Base-by-base conservation (phyloP, 2,888 invertebrate genomes). In the Argyresthia albistria region DNA sequence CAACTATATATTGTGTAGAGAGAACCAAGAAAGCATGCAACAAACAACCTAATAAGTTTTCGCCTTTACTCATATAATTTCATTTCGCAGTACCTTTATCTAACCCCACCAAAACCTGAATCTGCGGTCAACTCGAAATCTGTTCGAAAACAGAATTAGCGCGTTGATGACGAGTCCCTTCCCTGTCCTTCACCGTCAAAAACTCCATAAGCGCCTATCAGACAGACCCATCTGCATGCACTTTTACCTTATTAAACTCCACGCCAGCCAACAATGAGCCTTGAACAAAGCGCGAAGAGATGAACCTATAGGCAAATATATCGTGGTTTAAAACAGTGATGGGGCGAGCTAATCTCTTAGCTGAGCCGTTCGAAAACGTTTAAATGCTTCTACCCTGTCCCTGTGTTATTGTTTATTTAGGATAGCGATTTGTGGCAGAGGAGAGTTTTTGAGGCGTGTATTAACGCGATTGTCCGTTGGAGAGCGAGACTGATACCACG, bases 391-490 rank as follows among this genome's bases (percentile, higher is more conserved):
- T 55, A 45, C 43, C 51, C 45, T 67, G 70, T 70, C 77, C 78
- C 80, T 79, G 72, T 80, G 78, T 82, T 83, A 84, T 86, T 87
- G 86, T 87, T 86, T 87, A 80, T 86, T 86, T 87, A 86, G 86
- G 86, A 82, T 75, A 76, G 73, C 75, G 71, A 79, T 79, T 80
- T 74, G 79, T 70, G 74, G 81, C 74, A 69, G 73, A 80, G 80
- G 74, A 75, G 67, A 70, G 75, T 80, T 81, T 84, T 79, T 52
- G 84, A 83, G 76, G 81, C 82, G 75, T 80, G 75, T 63, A 61
- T 65, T 83, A 83, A 87, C 82, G 75, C 80, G 86, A 87, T 87
- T 84, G 79, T 79, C 69, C 65, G 66, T 66, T 43, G 43, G 71
- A 75, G 73, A 75, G 73, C 47, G 45, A 47, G 14, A 50, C 16